phyloP scores from a whole-genome alignment of 2,888 invertebrate genomes.

The Antheraea yamamai region DNA sequence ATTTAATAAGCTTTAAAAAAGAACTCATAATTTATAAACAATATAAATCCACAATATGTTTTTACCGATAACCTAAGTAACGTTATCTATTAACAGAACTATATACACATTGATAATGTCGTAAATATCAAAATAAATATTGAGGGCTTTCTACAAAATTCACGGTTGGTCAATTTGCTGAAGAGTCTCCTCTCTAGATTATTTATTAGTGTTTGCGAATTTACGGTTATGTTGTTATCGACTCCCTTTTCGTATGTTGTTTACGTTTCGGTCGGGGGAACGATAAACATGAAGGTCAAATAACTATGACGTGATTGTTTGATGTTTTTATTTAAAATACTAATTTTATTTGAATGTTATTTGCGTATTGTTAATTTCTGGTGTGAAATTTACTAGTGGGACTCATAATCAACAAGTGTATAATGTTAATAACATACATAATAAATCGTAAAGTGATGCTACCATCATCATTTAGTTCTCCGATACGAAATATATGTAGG shows the following conservation, averaged over 20 bases:
- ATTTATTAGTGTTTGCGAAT: conserved; percentile 26
- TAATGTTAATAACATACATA: no score
- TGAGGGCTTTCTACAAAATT: background rate
- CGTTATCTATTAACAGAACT: background rate
- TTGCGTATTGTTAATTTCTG: background rate
- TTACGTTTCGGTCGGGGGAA: conserved; percentile 32
- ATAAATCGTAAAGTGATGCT: no score
- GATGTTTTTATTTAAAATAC: background rate
- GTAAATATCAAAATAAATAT: background rate
- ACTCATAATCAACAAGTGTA: background rate
- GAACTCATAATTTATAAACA: no score
- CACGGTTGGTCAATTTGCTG: conserved; percentile 8
- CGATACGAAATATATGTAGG: no score
- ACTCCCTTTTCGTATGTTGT: conserved; percentile 28
- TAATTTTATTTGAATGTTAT: background rate
- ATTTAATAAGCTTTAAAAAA: no score
- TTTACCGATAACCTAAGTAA: background rate
- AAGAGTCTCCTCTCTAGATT: conserved; percentile 21
- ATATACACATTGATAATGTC: background rate
- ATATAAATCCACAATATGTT: no score
- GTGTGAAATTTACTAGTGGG: background rate
- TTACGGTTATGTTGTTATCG: conserved; percentile 42
- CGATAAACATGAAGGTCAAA: conserved; percentile 38
- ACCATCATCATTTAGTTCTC: no score
- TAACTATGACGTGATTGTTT: conserved; percentile 27